Conservation (phyloP, 64 coral and sea anemone species). For the Porites australiensis region DNA sequence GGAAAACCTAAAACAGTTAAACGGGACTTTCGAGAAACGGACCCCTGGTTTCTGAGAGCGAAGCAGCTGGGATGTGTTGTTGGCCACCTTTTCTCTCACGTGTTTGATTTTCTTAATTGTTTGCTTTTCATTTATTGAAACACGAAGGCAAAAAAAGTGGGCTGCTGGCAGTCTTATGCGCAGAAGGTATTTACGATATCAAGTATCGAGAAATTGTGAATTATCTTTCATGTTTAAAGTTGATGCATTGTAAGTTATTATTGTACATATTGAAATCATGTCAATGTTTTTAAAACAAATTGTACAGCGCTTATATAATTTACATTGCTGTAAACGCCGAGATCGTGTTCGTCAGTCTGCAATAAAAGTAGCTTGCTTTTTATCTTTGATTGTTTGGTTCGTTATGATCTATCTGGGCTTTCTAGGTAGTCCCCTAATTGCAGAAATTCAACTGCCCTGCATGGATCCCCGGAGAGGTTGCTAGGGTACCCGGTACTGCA, state of each 20-base stretch:
- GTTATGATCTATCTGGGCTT: not conserved
- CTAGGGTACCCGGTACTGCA: too few relatives aligned
- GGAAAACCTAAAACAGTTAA: too few relatives aligned
- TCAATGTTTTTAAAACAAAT: not conserved
- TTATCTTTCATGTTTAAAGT: constrained; percentile 1
- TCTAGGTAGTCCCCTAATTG: not conserved
- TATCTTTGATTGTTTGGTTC: not conserved
- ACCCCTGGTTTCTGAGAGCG: too few relatives aligned
- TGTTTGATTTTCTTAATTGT: too few relatives aligned
- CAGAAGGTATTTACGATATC: not conserved
- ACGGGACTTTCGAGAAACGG: too few relatives aligned
- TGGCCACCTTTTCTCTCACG: too few relatives aligned
- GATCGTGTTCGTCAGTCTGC: not conserved
- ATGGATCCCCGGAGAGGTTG: too few relatives aligned
- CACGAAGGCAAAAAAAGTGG: too few relatives aligned
- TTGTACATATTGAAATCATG: not conserved
- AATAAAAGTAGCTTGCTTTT: constrained; percentile 11
- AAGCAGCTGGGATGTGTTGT: too few relatives aligned
- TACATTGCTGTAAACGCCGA: not conserved
- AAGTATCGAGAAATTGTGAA: not conserved
- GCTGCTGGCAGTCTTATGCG: not conserved
- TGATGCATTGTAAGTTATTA: not conserved
- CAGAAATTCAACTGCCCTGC: not conserved
- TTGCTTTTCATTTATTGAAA: too few relatives aligned
- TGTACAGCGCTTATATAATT: constrained; percentile 16